Evolutionary conservation across 2,888 invertebrate genomes (phyloP).

Genomic region (Sphinx pinastri): DNA sequence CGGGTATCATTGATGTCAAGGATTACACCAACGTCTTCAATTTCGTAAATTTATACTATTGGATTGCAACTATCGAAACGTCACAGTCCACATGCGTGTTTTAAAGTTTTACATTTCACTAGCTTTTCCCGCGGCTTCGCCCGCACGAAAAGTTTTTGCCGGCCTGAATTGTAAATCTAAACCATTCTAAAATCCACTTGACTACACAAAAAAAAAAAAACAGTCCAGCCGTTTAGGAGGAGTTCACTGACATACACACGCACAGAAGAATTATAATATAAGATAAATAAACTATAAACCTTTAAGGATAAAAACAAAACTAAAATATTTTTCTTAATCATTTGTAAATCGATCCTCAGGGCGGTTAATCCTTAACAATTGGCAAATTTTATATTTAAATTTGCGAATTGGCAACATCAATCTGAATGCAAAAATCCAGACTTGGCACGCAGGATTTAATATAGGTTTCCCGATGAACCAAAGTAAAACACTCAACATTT

Average conservation of each 20-base stretch:
- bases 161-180: too few species aligned
- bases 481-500: conserved; percentile 52
- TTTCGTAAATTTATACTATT: too few species aligned
- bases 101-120: neutral
- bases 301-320: neutral
- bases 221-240: too few species aligned
- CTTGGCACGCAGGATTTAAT: conserved; percentile 32
- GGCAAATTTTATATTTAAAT: neutral
- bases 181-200: too few species aligned
- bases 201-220: too few species aligned
- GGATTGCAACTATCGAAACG: too few species aligned
- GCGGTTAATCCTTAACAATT: neutral
- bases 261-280: too few species aligned
- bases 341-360: neutral
- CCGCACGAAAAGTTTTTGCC: too few species aligned
- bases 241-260: too few species aligned
- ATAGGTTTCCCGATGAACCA: conserved; percentile 43
- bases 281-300: neutral
- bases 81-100: too few species aligned
- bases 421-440: conserved; percentile 16
- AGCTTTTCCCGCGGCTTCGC: too few species aligned
- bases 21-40: too few species aligned
- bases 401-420: neutral
- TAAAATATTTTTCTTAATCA: neutral
- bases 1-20: neutral